phyloP scores from a whole-genome alignment of 37 sponge, comb jelly and placozoan genomes.

The Bolinopsis microptera region DNA sequence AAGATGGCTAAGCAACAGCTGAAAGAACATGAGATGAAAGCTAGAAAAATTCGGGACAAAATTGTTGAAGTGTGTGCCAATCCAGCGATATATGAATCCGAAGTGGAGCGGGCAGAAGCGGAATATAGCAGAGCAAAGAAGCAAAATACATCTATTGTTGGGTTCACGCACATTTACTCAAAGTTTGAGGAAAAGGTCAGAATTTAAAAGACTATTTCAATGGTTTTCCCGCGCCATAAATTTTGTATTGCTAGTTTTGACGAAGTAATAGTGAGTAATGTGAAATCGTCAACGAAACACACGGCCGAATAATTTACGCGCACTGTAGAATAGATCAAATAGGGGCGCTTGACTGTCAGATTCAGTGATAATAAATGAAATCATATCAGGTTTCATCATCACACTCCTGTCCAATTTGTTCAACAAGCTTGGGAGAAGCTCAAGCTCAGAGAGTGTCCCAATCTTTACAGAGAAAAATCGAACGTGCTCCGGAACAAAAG shows the following conservation, averaged over 20 bases:
- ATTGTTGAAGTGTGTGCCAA: conserved; percentile 28
- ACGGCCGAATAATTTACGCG: background rate
- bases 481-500: background rate
- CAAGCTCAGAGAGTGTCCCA: background rate
- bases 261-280: background rate
- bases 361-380: too few species aligned
- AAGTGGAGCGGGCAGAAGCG: background rate
- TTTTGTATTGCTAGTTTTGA: background rate
- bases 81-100: conserved; percentile 14
- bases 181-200: conserved; percentile 17
- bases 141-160: background rate
- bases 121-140: conserved; percentile 2
- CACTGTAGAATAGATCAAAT: background rate
- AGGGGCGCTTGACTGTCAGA: too few species aligned
- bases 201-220: too few species aligned
- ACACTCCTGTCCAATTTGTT: conserved; percentile 55
- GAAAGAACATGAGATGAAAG: background rate
- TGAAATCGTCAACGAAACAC: background rate
- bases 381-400: background rate
- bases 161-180: background rate
- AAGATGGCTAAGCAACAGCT: background rate
- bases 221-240: background rate
- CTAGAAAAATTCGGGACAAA: background rate
- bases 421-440: background rate
- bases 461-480: background rate